These are phyloP conservation scores for Greenwoodochromis staneri DNA, from an alignment of 2,113 vertebrate genomes.

Conservation along the genomic window DNA sequence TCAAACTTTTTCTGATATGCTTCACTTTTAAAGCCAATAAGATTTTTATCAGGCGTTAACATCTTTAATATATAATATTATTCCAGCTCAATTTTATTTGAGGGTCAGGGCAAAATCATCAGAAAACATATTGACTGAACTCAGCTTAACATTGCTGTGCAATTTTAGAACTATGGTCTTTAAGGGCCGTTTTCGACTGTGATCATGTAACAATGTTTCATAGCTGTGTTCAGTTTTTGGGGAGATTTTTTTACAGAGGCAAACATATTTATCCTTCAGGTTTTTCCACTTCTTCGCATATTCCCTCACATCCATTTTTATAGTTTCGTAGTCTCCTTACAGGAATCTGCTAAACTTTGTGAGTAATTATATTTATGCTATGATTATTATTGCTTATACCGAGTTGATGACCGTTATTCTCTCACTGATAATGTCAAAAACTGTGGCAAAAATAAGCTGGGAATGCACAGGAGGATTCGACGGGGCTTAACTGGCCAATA, in stretches of 20 bases:
- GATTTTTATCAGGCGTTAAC: not conserved
- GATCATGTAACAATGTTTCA: not conserved
- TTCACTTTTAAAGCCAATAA: not conserved
- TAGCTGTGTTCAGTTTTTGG: not conserved
- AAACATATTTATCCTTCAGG: not conserved
- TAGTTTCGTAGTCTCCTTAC: not conserved
- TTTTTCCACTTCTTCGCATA: not conserved
- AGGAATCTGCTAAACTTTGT: not conserved
- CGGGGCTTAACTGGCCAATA: not conserved
- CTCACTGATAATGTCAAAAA: not conserved
- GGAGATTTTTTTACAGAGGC: not conserved
- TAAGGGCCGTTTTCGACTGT: not conserved
- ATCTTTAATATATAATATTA: not conserved
- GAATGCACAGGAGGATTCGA: not conserved
- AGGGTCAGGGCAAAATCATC: not conserved
- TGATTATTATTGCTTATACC: not conserved
- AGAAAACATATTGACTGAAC: not conserved
- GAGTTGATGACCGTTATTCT: not conserved
- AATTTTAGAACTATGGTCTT: rapidly evolving
- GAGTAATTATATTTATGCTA: not conserved
- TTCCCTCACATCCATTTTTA: not conserved
- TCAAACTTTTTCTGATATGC: not conserved
- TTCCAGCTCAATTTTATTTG: not conserved
- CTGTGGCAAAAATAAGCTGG: not conserved
- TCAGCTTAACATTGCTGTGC: not conserved